Conservation (phyloP, 2,113 vertebrate genomes). For the Mesoclemmys tuberculata region DNA sequence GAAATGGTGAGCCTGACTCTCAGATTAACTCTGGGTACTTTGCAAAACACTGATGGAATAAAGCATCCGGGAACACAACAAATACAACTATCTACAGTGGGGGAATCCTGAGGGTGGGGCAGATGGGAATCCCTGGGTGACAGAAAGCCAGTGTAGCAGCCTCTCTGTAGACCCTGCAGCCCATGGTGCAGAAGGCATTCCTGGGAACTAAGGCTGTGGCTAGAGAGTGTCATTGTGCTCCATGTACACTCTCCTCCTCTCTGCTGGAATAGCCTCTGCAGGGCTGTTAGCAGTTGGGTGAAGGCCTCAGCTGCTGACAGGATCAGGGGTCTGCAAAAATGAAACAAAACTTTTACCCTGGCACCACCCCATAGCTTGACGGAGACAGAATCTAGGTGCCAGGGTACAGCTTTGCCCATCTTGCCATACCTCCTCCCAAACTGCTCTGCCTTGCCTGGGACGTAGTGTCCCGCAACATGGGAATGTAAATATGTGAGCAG, state of each 20-base stretch:
- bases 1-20: not conserved
- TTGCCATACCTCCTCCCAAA: not conserved
- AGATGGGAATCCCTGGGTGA: not conserved
- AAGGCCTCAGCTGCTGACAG: not conserved
- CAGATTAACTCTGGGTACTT: not conserved
- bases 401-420: not conserved
- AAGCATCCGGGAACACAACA: not conserved
- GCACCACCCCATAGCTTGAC: not conserved
- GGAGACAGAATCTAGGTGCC: not conserved
- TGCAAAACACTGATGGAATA: not conserved
- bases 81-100: not conserved
- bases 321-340: not conserved
- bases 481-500: not conserved
- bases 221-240: not conserved
- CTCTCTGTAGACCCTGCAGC: not conserved
- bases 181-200: not conserved
- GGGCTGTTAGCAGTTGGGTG: not conserved
- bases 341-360: not conserved
- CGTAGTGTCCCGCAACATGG: not conserved
- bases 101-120: not conserved
- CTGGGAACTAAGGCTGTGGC: not conserved
- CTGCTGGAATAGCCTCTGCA: not conserved
- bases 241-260: not conserved
- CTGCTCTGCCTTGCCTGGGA: not conserved
- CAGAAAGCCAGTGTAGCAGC: not conserved